phyloP scores from a whole-genome alignment of 2,113 vertebrate species.

The Gasterosteus nipponicus region DNA sequence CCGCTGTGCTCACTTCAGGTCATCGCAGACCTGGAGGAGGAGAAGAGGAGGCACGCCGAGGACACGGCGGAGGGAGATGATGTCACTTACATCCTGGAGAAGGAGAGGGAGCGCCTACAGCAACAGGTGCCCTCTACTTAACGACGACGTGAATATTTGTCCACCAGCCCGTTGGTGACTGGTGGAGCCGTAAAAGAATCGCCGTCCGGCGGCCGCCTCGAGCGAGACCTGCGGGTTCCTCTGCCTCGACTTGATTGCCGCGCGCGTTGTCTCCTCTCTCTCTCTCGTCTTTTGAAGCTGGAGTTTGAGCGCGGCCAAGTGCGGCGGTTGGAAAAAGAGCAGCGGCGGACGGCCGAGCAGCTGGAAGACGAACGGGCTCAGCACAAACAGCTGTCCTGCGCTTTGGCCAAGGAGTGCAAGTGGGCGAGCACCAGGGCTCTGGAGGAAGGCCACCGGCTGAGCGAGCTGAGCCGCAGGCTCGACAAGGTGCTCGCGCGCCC shows the following conservation, averaged over 20 bases:
- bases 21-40: conserved; percentile 96
- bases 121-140: conserved; percentile 86
- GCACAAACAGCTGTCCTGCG: conserved; percentile 92
- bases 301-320: conserved; percentile 95
- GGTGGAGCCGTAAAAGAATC: background rate
- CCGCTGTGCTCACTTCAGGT: conserved; percentile 82
- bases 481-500: conserved; percentile 76
- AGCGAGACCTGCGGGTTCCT: background rate
- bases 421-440: conserved; percentile 89
- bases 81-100: conserved; percentile 98
- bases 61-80: conserved; percentile 97
- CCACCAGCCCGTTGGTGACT: background rate
- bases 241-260: background rate
- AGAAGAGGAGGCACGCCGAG: conserved; percentile 92
- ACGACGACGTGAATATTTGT: background rate
- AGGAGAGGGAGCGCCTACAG: conserved; percentile 93
- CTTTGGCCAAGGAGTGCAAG: conserved; percentile 94
- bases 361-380: conserved; percentile 91
- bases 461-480: conserved; percentile 85
- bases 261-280: background rate
- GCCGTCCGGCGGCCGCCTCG: background rate
- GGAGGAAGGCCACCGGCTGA: conserved; percentile 90
- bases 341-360: conserved; percentile 88
- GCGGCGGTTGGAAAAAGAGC: conserved; percentile 91
- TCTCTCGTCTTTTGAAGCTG: conserved; percentile 79